phyloP scores from a whole-genome alignment of 2,888 invertebrate species.

The Amphimallon solstitiale region DNA sequence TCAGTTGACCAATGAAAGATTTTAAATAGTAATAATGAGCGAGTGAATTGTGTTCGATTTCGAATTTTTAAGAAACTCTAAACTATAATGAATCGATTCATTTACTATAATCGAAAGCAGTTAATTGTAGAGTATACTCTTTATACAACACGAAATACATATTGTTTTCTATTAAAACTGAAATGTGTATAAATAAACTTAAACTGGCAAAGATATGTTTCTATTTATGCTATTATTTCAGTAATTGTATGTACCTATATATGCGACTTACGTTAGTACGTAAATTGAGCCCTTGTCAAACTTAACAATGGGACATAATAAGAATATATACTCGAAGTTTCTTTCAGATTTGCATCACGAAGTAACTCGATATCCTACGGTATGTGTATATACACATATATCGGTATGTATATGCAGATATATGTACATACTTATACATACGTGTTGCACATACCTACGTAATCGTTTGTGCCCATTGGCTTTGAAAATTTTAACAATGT shows the following conservation, averaged over 20 bases:
- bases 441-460: background rate
- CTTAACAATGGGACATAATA: constrained; percentile 31
- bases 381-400: background rate
- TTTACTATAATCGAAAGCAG: no score
- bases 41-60: no score
- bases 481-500: constrained; percentile 23
- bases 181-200: background rate
- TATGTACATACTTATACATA: constrained; percentile 3
- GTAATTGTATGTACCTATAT: constrained; percentile 18
- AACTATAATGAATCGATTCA: no score
- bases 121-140: no score
- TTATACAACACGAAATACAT: no score
- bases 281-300: constrained; percentile 32
- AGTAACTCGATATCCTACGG: constrained; percentile 21
- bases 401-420: background rate
- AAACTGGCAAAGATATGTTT: background rate
- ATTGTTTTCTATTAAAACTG: constrained; percentile 8
- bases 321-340: constrained; percentile 27
- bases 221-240: constrained; percentile 14
- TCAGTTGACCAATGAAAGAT: no score
- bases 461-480: background rate
- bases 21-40: no score
- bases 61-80: no score
- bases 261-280: constrained; percentile 20
- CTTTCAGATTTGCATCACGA: constrained; percentile 31